phyloP scores from a whole-genome alignment of 2,888 invertebrate species.

The Oligia fasciuncula region DNA sequence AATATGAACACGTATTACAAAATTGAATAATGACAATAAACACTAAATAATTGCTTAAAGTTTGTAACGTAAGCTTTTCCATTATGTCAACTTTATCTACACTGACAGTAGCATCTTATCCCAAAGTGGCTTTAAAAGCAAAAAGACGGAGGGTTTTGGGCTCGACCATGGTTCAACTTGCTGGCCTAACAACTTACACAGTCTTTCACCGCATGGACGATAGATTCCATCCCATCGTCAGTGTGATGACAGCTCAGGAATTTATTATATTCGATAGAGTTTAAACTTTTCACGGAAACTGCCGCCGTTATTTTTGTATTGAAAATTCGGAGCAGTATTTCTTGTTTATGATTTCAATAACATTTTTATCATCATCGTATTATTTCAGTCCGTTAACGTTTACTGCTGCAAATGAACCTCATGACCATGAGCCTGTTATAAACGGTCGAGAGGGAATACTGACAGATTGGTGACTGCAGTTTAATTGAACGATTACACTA shows the following conservation, averaged over 20 bases:
- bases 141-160: neutral
- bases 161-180: neutral
- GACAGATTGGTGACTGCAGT: neutral
- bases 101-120: neutral
- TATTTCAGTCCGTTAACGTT: neutral
- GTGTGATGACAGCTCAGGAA: neutral
- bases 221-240: neutral
- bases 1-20: neutral
- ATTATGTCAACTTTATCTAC: neutral
- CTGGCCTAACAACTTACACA: neutral
- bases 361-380: conserved; percentile 1
- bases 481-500: neutral
- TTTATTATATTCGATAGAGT: neutral
- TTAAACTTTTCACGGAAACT: neutral
- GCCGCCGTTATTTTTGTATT: neutral
- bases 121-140: neutral
- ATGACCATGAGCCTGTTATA: neutral
- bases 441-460: neutral
- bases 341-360: neutral
- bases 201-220: neutral
- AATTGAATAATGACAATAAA: neutral
- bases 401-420: conserved; percentile 3
- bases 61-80: neutral
- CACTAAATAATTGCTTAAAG: neutral
- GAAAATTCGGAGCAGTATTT: neutral